These are phyloP conservation scores for Microtus montanus DNA, from an alignment of 2,113 vertebrate genomes.

Conservation along the genomic window DNA sequence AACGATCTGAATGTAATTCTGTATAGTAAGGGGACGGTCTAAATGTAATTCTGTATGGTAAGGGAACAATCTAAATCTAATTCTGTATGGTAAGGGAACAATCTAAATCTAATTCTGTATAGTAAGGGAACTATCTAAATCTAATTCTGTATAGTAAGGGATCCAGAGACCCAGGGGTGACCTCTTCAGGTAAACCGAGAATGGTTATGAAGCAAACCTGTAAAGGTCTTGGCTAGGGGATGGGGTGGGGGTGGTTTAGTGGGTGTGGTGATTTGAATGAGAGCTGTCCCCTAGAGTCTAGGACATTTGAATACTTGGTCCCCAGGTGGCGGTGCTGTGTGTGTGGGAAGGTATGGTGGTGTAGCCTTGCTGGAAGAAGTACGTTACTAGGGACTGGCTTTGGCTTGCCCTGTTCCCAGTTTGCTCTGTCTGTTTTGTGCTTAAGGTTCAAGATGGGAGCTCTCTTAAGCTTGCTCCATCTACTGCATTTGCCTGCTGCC, in stretches of 20 bases:
- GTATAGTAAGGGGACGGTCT: background rate
- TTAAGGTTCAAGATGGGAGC: background rate
- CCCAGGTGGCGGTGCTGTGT: background rate
- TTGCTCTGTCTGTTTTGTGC: background rate
- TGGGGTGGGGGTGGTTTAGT: background rate
- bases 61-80: background rate
- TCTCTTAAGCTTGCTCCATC: background rate
- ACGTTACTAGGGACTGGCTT: too few relatives aligned
- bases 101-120: background rate
- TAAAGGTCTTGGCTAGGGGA: background rate
- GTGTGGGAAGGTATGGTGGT: background rate
- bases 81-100: background rate
- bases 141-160: background rate
- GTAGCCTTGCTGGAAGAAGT: background rate
- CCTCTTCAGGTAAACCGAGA: slow-evolving; percentile 9
- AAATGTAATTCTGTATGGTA: background rate
- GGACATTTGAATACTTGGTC: background rate
- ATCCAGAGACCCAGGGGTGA: background rate
- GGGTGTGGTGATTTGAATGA: background rate
- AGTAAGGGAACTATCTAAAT: background rate
- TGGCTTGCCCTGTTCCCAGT: background rate
- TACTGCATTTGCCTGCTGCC: background rate
- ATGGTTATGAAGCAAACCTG: slow-evolving; percentile 10
- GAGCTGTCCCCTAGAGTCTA: background rate
- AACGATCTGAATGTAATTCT: background rate